phyloP scores from a whole-genome alignment of 2,797 vertebrate species.

The Bucorvus abyssinicus region DNA sequence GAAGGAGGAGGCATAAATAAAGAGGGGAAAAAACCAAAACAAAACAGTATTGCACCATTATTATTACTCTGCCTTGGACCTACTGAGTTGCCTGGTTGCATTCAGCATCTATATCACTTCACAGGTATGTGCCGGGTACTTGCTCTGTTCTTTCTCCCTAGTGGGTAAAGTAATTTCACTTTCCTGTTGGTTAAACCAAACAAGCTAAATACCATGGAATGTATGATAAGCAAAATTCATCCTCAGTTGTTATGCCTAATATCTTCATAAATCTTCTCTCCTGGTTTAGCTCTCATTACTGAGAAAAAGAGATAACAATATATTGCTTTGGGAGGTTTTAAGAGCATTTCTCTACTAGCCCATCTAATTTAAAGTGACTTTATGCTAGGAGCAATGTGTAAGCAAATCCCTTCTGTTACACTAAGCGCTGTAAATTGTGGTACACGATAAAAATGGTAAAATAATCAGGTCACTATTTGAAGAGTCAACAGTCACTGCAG shows the following conservation, averaged over 20 bases:
- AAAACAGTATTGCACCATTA: not conserved
- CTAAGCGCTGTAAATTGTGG: not conserved
- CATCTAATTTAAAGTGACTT: constrained; percentile 26
- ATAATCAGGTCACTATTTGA: not conserved
- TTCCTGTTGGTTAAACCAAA: not conserved
- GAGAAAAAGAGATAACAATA: not conserved
- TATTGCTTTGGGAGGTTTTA: not conserved
- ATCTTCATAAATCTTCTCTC: constrained; percentile 30
- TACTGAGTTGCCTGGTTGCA: not conserved
- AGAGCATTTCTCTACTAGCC: not conserved
- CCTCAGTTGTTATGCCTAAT: not conserved
- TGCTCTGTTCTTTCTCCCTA: not conserved
- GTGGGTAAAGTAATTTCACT: not conserved
- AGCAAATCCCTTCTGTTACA: constrained; percentile 18
- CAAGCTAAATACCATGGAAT: not conserved
- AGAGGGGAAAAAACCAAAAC: not conserved
- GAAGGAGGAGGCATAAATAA: not conserved
- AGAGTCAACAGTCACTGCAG: not conserved
- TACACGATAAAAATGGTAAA: not conserved
- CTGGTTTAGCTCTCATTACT: constrained; percentile 3
- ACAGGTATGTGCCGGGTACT: not conserved
- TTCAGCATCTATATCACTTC: not conserved
- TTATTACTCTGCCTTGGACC: not conserved
- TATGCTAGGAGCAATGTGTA: not conserved
- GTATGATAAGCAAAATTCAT: not conserved